Conservation (phyloP, 23 tunicate genomes). For the Trididemnum miniatum region DNA sequence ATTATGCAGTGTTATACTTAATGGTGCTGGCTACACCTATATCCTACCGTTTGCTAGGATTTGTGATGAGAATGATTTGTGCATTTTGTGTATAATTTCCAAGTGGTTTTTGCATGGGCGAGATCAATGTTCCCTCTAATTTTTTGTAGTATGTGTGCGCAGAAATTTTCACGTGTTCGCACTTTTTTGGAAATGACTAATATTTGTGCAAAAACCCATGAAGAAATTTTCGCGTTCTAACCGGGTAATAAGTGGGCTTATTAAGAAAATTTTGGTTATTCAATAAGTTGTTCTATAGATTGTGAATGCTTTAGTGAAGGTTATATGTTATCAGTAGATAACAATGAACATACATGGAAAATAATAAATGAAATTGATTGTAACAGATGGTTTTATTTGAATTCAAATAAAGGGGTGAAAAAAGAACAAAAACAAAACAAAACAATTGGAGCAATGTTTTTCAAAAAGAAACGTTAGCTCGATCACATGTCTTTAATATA, state of each 20-base stretch:
- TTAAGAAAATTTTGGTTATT: neutral
- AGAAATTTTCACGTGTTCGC: neutral
- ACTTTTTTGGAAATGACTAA: neutral
- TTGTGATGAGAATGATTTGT: no score
- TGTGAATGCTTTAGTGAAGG: neutral
- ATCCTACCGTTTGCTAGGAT: no score
- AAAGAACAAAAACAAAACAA: conserved; percentile 15
- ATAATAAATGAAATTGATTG: conserved; percentile 18
- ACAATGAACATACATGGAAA: no score
- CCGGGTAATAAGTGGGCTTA: neutral
- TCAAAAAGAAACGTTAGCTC: conserved; percentile 24
- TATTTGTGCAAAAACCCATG: neutral
- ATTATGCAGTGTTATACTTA: no score
- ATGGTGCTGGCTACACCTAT: no score
- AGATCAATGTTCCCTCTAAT: neutral
- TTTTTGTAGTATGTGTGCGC: neutral
- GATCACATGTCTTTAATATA: conserved; percentile 14
- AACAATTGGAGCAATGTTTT: conserved; percentile 10
- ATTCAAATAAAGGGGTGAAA: conserved; percentile 17
- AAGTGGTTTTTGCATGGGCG: no score
- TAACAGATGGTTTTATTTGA: conserved; percentile 16
- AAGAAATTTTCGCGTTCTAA: neutral
- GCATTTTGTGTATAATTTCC: no score
- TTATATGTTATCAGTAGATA: neutral
- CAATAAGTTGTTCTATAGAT: neutral